These are phyloP conservation scores for Drosophila grimshawi DNA, from an alignment of 1,140 invertebrate genomes.

Conservation along the genomic window DNA sequence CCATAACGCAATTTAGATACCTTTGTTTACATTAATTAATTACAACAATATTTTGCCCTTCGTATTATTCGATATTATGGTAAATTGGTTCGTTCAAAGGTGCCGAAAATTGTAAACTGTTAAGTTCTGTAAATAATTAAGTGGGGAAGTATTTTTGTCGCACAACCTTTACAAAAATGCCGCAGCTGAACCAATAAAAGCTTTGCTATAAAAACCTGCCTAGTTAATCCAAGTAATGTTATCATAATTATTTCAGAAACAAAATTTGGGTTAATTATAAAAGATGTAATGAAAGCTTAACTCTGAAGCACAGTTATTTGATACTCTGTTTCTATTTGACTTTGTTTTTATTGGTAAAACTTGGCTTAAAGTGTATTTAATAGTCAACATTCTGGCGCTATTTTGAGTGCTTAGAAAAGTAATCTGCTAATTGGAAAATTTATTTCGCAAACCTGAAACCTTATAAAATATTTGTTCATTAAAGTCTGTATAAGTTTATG, in stretches of 20 bases:
- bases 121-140: neutral
- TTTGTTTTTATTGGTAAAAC: neutral
- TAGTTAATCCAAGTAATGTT: constrained; percentile 14
- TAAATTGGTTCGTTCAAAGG: neutral
- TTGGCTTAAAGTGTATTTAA: neutral
- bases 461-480: constrained; percentile 51
- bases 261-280: constrained; percentile 1
- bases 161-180: constrained; percentile 21
- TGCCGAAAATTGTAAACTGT: constrained; percentile 1
- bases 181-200: constrained; percentile 38
- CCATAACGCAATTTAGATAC: no score
- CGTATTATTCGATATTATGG: no score
- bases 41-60: neutral
- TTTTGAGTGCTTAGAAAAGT: neutral
- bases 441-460: constrained; percentile 22
- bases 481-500: constrained; percentile 56
- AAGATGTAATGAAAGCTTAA: neutral
- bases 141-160: constrained; percentile 9
- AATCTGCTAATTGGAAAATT: constrained; percentile 48
- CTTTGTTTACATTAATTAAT: constrained; percentile 1
- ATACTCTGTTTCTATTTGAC: no score
- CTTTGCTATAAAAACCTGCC: constrained; percentile 31
- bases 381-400: neutral
- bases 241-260: constrained; percentile 3
- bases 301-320: no score